Conservation (phyloP, 2,888 invertebrate genomes). For the Nomada lathburiana region DNA sequence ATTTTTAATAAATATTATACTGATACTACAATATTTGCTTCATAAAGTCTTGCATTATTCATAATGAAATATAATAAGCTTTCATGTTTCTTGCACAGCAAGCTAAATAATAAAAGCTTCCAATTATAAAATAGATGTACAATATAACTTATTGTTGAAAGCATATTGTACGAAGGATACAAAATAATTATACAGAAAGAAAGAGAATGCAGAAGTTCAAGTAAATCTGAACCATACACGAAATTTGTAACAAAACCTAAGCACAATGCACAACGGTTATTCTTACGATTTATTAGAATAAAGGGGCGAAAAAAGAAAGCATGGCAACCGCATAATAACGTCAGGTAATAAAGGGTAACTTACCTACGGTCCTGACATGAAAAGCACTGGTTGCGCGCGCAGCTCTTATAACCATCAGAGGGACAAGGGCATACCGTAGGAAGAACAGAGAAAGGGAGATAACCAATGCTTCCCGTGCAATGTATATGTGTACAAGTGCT, state of each 20-base stretch:
- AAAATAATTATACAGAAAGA: background rate
- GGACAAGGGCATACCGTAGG: constrained; percentile 26
- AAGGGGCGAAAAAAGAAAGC: background rate
- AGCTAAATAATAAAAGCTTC: background rate
- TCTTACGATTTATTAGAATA: background rate
- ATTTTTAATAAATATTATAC: background rate
- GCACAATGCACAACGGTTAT: background rate
- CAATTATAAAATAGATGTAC: background rate
- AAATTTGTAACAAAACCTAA: background rate
- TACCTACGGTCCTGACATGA: constrained; percentile 62
- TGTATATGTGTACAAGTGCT: constrained; percentile 49
- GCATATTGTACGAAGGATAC: background rate
- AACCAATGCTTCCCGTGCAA: constrained; percentile 2
- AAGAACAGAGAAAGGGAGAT: constrained; percentile 10
- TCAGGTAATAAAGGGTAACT: background rate
- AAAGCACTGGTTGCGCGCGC: constrained; percentile 75
- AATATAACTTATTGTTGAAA: background rate
- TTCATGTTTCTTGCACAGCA: background rate
- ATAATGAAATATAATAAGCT: background rate
- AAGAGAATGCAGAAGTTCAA: background rate
- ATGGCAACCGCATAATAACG: background rate
- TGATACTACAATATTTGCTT: background rate
- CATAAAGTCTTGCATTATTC: background rate
- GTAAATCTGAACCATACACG: too few relatives aligned
- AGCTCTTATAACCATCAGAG: constrained; percentile 34